Percentiles rank a stretch among this genome's conserved stretches.
These are phyloP conservation scores for Folsomia candida DNA, from an alignment of 2,888 invertebrate genomes.

Conservation along the genomic window DNA sequence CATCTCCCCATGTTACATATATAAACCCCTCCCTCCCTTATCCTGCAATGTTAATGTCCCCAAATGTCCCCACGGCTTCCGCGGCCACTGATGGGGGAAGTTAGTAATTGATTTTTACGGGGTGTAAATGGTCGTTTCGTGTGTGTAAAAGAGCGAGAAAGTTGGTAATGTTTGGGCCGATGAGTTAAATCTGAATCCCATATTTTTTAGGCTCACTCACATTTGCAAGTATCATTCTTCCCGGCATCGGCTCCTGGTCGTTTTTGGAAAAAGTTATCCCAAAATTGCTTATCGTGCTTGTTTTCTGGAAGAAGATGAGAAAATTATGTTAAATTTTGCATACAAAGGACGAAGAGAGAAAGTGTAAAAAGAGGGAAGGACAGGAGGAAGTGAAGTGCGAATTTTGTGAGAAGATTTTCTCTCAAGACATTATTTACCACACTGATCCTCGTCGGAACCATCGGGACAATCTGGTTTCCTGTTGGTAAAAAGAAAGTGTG, in stretches of 20 bases:
- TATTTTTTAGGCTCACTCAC: constrained; percentile 31
- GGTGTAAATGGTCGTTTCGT: background rate
- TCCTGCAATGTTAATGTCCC: too few relatives aligned
- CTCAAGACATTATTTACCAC: too few relatives aligned
- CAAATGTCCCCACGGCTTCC: too few relatives aligned
- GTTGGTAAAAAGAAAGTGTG: background rate
- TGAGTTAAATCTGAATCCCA: background rate
- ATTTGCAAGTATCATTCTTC: constrained; percentile 41
- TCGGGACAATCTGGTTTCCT: constrained; percentile 41
- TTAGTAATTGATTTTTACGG: background rate
- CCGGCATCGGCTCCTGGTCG: constrained; percentile 47
- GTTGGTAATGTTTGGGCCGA: background rate
- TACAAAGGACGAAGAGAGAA: background rate
- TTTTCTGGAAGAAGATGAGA: constrained; percentile 31
- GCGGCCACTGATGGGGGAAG: too few relatives aligned
- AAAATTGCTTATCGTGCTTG: constrained; percentile 45
- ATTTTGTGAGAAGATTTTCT: background rate
- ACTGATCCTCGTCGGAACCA: constrained; percentile 40
- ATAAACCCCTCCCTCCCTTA: too few relatives aligned
- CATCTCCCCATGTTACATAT: too few relatives aligned
- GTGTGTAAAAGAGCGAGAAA: constrained; percentile 2
- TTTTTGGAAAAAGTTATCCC: constrained; percentile 48
- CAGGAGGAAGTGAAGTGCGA: background rate
- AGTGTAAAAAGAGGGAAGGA: background rate
- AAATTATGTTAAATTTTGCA: background rate